phyloP scores from a whole-genome alignment of 2,113 vertebrate genomes.

The Crotophaga sulcirostris region DNA sequence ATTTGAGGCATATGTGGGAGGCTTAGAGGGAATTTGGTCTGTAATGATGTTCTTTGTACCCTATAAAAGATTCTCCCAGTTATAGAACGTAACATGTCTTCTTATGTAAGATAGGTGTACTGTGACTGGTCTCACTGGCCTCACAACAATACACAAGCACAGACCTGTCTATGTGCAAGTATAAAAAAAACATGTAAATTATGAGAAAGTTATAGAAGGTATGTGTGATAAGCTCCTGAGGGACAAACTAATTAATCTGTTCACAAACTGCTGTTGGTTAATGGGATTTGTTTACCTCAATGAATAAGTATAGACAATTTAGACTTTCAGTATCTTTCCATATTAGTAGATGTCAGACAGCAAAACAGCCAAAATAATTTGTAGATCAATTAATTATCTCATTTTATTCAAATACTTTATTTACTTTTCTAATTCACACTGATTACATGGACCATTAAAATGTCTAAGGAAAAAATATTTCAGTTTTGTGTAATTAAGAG shows the following conservation, averaged over 20 bases:
- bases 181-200: not conserved
- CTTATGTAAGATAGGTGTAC: not conserved
- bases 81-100: not conserved
- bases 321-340: not conserved
- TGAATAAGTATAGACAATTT: not conserved
- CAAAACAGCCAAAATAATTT: not conserved
- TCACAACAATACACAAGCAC: not conserved
- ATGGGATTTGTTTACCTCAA: not conserved
- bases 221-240: not conserved
- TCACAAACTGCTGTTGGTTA: not conserved
- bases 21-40: not conserved
- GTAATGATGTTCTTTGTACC: not conserved
- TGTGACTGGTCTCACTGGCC: not conserved
- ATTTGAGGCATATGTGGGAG: not conserved
- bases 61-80: not conserved
- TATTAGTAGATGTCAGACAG: not conserved
- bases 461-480: not conserved
- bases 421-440: not conserved
- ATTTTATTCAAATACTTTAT: not conserved
- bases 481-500: not conserved
- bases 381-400: not conserved
- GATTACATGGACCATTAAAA: not conserved
- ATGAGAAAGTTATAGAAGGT: not conserved
- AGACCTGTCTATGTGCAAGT: too few species aligned
- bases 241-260: not conserved